Evolutionary conservation across 2,113 vertebrate species (phyloP), one percentile per base, ranked within the genome.

Genomic region (Oryzias woworae): DNA sequence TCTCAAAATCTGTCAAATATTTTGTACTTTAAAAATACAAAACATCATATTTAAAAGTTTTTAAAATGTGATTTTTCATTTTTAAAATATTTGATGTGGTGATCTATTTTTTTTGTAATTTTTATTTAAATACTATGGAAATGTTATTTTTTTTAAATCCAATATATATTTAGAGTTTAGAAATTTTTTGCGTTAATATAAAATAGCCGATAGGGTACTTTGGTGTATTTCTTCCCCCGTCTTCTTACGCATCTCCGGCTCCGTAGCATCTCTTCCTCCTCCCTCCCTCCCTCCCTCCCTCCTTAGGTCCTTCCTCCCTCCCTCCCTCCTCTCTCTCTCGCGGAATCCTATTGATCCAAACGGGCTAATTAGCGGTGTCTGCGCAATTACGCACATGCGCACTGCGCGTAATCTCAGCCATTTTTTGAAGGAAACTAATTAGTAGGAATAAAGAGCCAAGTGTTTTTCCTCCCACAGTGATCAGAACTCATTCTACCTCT

Each of bases 401-500:
- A 89, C 76, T 85, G 53, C 48, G 71, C 75, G 63, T 73, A 84
- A 85, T 85, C 89, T 90, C 89, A 90, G 89, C 89, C 89, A 90
- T 90, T 89, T 90, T 96, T 96, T 94, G 94, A 94, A 95, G 94
- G 94, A 97, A 97, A 97, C 94, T 96, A 97, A 97, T 96, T 97
- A 97, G 94, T 93, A 95, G 94, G 94, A 97, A 97, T 96, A 95
- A 97, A 97, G 96, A 96, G 95, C 96, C 95, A 95, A 96, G 89
- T 90, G 87, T 88, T 89, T 87, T 84, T 85, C 71, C 84, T 84
- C 80, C 82, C 84, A 85, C 86, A 84, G 76, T 88, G 87, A 88
- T 89, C 89, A 90, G 89, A 90, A 89, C 85, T 88, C 89, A 87
- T 86, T 90, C 89, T 90, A 89, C 89, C 89, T 90, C 89, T 85